Base-by-base conservation (phyloP, 35 echinoderm and acorn worm species). In the Eucidaris tribuloides region DNA sequence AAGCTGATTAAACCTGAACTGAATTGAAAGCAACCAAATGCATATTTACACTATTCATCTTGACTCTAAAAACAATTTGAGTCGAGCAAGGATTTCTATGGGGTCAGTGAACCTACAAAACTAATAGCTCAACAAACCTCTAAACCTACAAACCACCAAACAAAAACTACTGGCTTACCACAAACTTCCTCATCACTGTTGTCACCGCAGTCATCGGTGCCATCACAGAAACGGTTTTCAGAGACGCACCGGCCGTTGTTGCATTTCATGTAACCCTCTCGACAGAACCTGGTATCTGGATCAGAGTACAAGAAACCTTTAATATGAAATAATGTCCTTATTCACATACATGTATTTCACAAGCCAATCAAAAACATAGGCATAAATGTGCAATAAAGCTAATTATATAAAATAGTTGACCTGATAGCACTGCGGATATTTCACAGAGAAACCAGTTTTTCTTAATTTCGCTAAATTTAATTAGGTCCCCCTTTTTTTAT, bases 111-210 rank as follows among this genome's bases (percentile, higher is more conserved):
- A 58, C 5, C 19, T 31, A 63, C 9, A 11, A 63, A 19, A 31
- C 1, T 63, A 13, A 0, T 63, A 20, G 36, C 36, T n/a, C n/a
- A n/a, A n/a, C n/a, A n/a, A n/a, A n/a, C n/a, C n/a, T n/a, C n/a
- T n/a, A n/a, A n/a, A n/a, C n/a, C n/a, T n/a, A n/a, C n/a, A n/a
- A n/a, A n/a, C n/a, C n/a, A n/a, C n/a, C n/a, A 63, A 7, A 58
- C 9, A 63, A 29, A 3, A 31, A 34, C 76, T 19, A n/a, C 2
- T 17, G 19, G 70, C 89, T 80, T 82, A 92, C 89, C 65, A 44
- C 89, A 92, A 23, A 50, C 23, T 4, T 66, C 42, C 45, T 92
- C 89, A 81, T 92, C 89, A 20, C 82, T 84, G 27, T 71, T 71
- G 59, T 92, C 89, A 28, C 63, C 43, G 46, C 89, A 92, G 37